Conservation (phyloP, 2,113 vertebrate species). For the Arizona elegans region DNA sequence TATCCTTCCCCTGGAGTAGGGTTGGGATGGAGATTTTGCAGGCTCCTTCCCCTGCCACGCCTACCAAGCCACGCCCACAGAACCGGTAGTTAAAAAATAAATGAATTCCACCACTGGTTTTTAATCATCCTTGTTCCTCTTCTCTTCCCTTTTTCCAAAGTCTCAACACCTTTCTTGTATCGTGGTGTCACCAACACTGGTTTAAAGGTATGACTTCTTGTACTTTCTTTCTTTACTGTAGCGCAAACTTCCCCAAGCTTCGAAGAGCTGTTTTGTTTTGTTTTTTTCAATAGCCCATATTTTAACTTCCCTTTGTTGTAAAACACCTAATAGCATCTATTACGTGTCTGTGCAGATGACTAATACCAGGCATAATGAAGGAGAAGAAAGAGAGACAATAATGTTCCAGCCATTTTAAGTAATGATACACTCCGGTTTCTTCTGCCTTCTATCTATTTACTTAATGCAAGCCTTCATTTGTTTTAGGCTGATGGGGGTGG, state of each 20-base stretch:
- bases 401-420: background rate
- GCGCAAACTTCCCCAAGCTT: background rate
- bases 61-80: no score
- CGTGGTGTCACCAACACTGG: background rate
- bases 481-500: background rate
- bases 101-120: no score
- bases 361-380: background rate
- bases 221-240: background rate
- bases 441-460: background rate
- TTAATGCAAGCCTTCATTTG: background rate
- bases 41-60: no score
- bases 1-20: no score
- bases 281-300: background rate
- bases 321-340: background rate
- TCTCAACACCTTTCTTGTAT: background rate
- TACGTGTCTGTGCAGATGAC: background rate
- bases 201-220: background rate
- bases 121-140: background rate
- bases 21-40: no score
- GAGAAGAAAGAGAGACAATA: background rate
- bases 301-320: background rate
- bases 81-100: no score
- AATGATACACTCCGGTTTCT: accelerated
- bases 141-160: background rate
- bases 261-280: background rate